phyloP scores from a whole-genome alignment of 2,888 invertebrate species.

The Corbicula japonica region DNA sequence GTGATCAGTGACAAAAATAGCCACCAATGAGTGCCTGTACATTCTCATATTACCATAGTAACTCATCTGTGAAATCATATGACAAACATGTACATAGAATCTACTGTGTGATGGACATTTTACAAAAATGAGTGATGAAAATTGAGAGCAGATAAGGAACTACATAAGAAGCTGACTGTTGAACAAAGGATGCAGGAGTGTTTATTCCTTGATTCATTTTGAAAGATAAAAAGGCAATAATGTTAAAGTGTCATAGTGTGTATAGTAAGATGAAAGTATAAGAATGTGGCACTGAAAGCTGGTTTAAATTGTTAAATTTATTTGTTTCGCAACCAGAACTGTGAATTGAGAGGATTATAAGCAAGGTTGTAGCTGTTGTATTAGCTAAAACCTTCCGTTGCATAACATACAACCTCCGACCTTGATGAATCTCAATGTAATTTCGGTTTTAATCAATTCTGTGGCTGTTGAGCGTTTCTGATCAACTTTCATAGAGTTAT shows the following conservation, averaged over 20 bases:
- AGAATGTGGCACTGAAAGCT: too few relatives aligned
- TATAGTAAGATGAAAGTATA: too few relatives aligned
- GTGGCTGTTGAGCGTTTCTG: background rate
- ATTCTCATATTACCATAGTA: conserved; percentile 40
- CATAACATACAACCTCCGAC: background rate
- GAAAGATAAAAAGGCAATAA: too few relatives aligned
- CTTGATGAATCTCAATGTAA: background rate
- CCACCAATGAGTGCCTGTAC: conserved; percentile 64
- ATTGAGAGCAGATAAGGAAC: background rate
- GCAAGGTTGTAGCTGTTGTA: background rate
- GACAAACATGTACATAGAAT: background rate
- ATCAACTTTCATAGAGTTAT: conserved; percentile 4
- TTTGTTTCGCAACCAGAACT: too few relatives aligned
- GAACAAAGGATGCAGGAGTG: too few relatives aligned
- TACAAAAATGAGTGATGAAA: conserved; percentile 9
- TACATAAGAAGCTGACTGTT: too few relatives aligned
- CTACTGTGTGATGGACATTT: conserved; percentile 5
- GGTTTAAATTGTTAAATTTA: too few relatives aligned
- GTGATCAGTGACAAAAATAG: conserved; percentile 44
- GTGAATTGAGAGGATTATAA: too few relatives aligned
- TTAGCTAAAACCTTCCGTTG: background rate
- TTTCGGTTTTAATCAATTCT: background rate
- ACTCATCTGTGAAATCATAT: conserved; percentile 40
- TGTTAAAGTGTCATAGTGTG: too few relatives aligned
- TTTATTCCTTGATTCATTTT: too few relatives aligned